Evolutionary conservation across 2,888 invertebrate species (phyloP).

Genomic region (Selenia dentaria): DNA sequence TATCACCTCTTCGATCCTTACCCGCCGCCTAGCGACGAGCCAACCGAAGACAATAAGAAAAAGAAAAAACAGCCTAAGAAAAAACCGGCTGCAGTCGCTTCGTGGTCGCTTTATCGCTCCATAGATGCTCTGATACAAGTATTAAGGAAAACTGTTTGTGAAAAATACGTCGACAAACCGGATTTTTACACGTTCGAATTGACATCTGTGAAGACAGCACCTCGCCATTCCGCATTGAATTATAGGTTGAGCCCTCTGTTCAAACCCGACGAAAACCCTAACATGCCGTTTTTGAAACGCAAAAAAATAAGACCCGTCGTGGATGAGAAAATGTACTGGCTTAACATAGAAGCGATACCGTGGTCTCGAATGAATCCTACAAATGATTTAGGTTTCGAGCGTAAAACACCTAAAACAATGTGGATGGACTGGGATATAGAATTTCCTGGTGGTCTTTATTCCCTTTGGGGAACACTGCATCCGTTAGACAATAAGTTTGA

Average conservation of each 20-base stretch:
- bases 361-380: conserved; percentile 67
- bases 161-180: conserved; percentile 48
- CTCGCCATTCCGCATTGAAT: conserved; percentile 69
- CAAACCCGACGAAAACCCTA: conserved; percentile 67
- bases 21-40: conserved; percentile 52
- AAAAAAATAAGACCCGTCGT: conserved; percentile 56
- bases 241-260: conserved; percentile 74
- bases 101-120: conserved; percentile 77
- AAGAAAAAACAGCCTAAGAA: conserved; percentile 24
- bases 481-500: conserved; percentile 85
- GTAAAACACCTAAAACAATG: conserved; percentile 61
- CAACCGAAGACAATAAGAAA: conserved; percentile 16
- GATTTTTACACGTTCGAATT: conserved; percentile 85
- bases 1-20: conserved; percentile 88
- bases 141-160: conserved; percentile 50
- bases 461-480: conserved; percentile 87
- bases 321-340: conserved; percentile 80
- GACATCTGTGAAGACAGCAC: conserved; percentile 81
- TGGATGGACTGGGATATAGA: conserved; percentile 90
- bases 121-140: conserved; percentile 58
- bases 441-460: conserved; percentile 87
- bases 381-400: conserved; percentile 66
- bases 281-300: conserved; percentile 62
- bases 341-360: conserved; percentile 66
- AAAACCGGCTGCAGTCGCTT: conserved; percentile 51